phyloP scores from a whole-genome alignment of 2,113 vertebrate species.

The Cyprinodon tularosa region DNA sequence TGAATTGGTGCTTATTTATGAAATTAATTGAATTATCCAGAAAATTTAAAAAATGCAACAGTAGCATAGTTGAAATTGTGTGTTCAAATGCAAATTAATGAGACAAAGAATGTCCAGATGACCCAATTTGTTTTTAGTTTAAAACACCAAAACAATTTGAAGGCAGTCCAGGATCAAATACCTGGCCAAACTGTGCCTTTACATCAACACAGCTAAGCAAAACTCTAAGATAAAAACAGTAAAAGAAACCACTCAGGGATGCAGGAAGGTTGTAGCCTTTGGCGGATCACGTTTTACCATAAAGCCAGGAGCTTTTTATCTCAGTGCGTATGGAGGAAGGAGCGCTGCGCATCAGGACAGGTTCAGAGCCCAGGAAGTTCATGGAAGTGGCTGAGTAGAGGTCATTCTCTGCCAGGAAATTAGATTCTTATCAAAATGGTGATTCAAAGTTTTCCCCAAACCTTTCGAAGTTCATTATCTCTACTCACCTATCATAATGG shows the following conservation, averaged over 20 bases:
- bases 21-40: no score
- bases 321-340: constrained; percentile 76
- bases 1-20: no score
- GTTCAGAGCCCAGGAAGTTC: constrained; percentile 84
- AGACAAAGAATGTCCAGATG: no score
- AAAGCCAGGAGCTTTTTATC: constrained; percentile 79
- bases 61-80: no score
- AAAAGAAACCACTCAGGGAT: neutral
- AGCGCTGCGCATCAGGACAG: constrained; percentile 73
- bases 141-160: neutral
- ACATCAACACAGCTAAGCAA: neutral
- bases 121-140: neutral
- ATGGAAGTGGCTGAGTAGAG: constrained; percentile 85
- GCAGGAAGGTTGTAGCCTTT: no score
- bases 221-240: neutral
- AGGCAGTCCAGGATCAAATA: neutral
- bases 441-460: neutral
- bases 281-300: constrained; percentile 63
- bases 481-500: constrained; percentile 80
- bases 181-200: neutral
- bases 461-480: neutral
- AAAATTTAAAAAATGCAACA: no score
- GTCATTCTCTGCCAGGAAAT: constrained; percentile 67
- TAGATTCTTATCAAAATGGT: neutral
- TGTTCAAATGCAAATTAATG: no score